Evolutionary conservation across 2,888 invertebrate species (phyloP), one percentile per base, ranked within the genome.

Genomic region (Eupeodes luniger): DNA sequence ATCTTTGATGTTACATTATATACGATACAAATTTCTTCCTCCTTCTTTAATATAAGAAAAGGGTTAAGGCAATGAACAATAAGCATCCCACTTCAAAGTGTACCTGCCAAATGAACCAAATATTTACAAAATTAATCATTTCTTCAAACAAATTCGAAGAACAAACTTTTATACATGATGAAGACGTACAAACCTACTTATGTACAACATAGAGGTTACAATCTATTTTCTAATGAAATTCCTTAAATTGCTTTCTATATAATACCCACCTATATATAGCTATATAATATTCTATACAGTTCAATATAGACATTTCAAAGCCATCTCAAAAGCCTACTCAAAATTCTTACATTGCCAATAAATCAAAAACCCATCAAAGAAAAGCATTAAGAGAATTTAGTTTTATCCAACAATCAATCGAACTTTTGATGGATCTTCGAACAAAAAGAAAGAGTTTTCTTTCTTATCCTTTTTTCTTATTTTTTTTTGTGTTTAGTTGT

Each of bases 291-390:
- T 57, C 34, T 4, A 55, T 57, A 34, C 19, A 59, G 14, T 34
- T 34, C 27, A 34, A n/a, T 27, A 61, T 47, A 51, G 34, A 59
- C 11, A 74, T 61, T 19, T 59, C 47, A 44, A 66, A 64, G 11
- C 62, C 75, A 67, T 75, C 75, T 75, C 75, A 74, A 62, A 27
- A 74, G 81, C 67, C 78, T 81, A 55, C 34, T 72, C 51, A 34
- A 81, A 66, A 81, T 75, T 75, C 62, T 70, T 27, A 55, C 57
- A 64, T 74, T 86, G 82, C 74, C 82, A 87, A 87, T 83, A 87
- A 87, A 83, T 87, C 87, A 87, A 87, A 87, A 87, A 81, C 76
- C 78, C 82, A 82, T 83, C 83, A 79, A 83, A 79, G 70, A 49
- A 69, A 51, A 69, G 69, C 76, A 80, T 80, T 80, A 69, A 61